phyloP scores from a whole-genome alignment of 2,888 invertebrate genomes.

The Psylliodes chrysocephalus region DNA sequence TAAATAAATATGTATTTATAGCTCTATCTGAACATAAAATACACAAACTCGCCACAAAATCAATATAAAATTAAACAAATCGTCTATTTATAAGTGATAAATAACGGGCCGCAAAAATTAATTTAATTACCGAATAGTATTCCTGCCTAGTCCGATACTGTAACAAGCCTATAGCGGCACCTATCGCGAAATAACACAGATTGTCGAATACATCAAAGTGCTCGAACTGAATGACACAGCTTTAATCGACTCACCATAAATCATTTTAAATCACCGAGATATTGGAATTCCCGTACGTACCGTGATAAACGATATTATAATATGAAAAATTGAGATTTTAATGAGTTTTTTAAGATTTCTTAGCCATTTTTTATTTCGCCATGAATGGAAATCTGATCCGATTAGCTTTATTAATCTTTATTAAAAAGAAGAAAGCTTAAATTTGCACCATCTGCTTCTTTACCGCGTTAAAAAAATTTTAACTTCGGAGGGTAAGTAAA shows the following conservation, averaged over 20 bases:
- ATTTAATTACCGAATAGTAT: too few species aligned
- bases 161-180: not conserved
- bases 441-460: constrained; percentile 1
- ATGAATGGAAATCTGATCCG: constrained; percentile 5
- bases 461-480: not conserved
- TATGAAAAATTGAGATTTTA: constrained; percentile 62
- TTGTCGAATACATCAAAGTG: constrained; percentile 34
- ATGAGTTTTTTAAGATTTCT: constrained; percentile 55
- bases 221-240: constrained; percentile 49
- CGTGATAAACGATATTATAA: constrained; percentile 60
- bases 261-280: constrained; percentile 59
- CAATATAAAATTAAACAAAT: too few species aligned
- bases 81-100: too few species aligned
- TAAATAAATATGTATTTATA: too few species aligned
- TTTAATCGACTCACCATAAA: constrained; percentile 57
- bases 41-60: too few species aligned
- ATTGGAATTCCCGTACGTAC: constrained; percentile 59
- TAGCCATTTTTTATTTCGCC: constrained; percentile 6
- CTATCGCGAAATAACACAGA: constrained; percentile 8
- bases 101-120: too few species aligned
- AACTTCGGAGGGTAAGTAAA: not conserved
- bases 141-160: too few species aligned
- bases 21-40: too few species aligned
- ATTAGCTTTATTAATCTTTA: constrained; percentile 13
- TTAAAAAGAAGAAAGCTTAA: constrained; percentile 4